A percentile compares a stretch with the other conserved stretches of the same genome.
phyloP scores from a whole-genome alignment of 2,888 invertebrate species.

The Napeogenes inachia region DNA sequence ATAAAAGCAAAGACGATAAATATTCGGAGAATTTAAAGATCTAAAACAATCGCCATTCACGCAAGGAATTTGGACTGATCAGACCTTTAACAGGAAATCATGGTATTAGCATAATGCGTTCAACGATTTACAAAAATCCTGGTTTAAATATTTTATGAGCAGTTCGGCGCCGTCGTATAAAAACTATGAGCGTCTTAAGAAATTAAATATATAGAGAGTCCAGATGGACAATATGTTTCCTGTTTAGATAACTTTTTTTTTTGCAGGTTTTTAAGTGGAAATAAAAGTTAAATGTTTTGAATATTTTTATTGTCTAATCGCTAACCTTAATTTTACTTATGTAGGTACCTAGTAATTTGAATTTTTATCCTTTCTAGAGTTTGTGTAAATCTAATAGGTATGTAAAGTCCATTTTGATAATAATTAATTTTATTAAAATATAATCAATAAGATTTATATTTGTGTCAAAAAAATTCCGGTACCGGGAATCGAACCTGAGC shows the following conservation, averaged over 20 bases:
- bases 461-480: slow-evolving; percentile 65
- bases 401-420: too few relatives aligned
- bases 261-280: slow-evolving; percentile 7
- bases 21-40: slow-evolving; percentile 23
- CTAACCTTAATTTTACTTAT: too few relatives aligned
- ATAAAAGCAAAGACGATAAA: slow-evolving; percentile 35
- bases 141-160: slow-evolving; percentile 50
- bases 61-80: slow-evolving; percentile 49
- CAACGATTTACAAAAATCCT: slow-evolving; percentile 54
- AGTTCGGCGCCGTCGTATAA: slow-evolving; percentile 45
- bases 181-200: slow-evolving; percentile 33
- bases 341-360: too few relatives aligned
- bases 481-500: slow-evolving; percentile 85
- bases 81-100: slow-evolving; percentile 61
- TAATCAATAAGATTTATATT: too few relatives aligned
- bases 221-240: slow-evolving; percentile 31
- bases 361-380: too few relatives aligned
- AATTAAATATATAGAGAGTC: slow-evolving; percentile 13
- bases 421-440: too few relatives aligned
- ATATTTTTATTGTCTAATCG: too few relatives aligned
- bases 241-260: slow-evolving; percentile 24
- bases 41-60: slow-evolving; percentile 46
- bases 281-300: too few relatives aligned
- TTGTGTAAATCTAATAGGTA: too few relatives aligned
- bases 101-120: slow-evolving; percentile 68